phyloP scores from a whole-genome alignment of 2,113 vertebrate genomes.

The Lathamus discolor region DNA sequence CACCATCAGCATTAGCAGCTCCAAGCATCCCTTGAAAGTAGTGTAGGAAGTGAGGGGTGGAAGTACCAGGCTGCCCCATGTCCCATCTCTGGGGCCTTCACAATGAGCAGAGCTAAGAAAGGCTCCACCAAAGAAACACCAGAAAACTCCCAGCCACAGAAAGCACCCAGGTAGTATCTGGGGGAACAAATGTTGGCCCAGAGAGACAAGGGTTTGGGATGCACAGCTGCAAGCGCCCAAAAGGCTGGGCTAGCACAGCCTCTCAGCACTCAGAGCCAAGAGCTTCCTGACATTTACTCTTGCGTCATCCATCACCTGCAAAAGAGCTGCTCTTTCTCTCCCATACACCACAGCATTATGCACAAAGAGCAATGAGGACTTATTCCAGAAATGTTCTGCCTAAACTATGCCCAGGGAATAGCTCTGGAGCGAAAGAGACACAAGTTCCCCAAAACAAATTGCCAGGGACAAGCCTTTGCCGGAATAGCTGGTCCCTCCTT shows the following conservation, averaged over 20 bases:
- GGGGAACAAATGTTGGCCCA: background rate
- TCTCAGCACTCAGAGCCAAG: background rate
- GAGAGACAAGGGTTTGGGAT: background rate
- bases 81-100: background rate
- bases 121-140: background rate
- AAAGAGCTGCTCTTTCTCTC: background rate
- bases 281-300: background rate
- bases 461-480: slow-evolving; percentile 27
- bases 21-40: background rate
- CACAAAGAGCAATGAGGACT: background rate
- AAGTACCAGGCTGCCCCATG: background rate
- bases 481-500: background rate
- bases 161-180: background rate
- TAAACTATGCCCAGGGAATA: background rate
- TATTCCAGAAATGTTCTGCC: background rate
- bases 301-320: background rate
- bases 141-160: background rate
- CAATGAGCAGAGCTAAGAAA: background rate
- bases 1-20: background rate
- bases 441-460: slow-evolving; percentile 20
- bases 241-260: background rate
- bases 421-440: background rate
- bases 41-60: fast-evolving
- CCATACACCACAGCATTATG: background rate
- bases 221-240: background rate